Evolutionary conservation across 2,113 vertebrate species (phyloP).

Genomic region (Setophaga kirtlandii): DNA sequence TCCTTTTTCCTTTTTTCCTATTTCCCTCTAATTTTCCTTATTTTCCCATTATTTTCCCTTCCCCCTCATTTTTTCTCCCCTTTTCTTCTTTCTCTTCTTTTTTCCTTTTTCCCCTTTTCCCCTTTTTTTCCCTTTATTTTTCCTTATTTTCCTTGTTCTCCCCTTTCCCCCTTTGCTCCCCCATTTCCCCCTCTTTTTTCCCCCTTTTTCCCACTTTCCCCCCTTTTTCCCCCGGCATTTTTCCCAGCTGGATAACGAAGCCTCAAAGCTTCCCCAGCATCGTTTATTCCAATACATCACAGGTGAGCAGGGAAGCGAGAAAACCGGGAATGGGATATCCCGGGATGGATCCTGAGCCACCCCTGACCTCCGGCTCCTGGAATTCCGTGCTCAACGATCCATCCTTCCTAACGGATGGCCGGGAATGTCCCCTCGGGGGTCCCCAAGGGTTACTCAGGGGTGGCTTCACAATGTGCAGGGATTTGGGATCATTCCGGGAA

Average conservation of each 20-base stretch:
- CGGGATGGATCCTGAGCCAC: not conserved
- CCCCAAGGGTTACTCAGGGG: not conserved
- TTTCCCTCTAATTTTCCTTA: not conserved
- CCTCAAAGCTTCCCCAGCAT: rapidly evolving
- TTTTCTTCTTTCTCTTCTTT: too few relatives aligned
- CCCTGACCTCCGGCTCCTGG: not conserved
- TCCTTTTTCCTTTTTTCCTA: not conserved
- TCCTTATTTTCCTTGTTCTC: not conserved
- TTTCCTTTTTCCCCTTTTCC: not conserved
- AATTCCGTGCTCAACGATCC: not conserved
- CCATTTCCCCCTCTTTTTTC: too few relatives aligned
- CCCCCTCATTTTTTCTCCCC: not conserved
- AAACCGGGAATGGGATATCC: not conserved
- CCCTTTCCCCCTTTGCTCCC: not conserved
- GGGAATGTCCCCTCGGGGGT: not conserved
- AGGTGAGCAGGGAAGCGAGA: not conserved
- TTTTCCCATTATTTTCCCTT: too few relatives aligned
- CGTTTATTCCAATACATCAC: not conserved
- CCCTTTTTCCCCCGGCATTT: not conserved
- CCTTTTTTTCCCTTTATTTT: too few relatives aligned
- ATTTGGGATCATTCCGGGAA: not conserved
- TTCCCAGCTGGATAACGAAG: not conserved
- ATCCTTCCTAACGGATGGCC: not conserved
- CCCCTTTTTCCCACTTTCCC: rapidly evolving
- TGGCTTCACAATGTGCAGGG: conserved; percentile 40